Base-by-base conservation (phyloP, 2,113 vertebrate genomes). In the Spermophilus dauricus region DNA sequence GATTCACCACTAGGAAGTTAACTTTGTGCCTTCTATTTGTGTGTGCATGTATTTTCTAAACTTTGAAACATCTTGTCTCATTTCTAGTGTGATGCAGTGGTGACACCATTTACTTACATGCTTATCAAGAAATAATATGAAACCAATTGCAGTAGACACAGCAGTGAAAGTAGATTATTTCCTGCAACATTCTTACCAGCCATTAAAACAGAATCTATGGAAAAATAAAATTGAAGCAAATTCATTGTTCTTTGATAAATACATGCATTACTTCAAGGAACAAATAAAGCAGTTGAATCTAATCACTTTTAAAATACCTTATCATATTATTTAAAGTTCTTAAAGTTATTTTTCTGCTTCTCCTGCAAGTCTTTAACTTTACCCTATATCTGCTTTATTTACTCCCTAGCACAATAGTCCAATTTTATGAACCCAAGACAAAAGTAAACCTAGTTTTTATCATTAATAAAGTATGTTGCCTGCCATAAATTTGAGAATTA, bases 41-140 rank as follows among this genome's bases (percentile, higher is more conserved):
- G 28, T 28, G 1, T 87, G 2, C 7, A 24, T 67, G 34, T 32
- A 7, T 61, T 75, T 88, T 89, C 16, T 51, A 94, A 87, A 75
- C 2, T 4, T n/a, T 39, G 37, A 82, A 85, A 1, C 45, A 30
- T 53, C 28, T 92, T 95, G 67, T 78, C 8, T 69, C 56, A 58
- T 75, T 95, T 96, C 32, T 95, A 82, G 51, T 51, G 45, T 89
- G 82, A 48, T 61, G 34, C 3, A n/a, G 42, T 72, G 18, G 17
- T 95, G 63, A 95, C 4, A 93, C 0, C 2, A 65, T 17, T 72
- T 86, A 96, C 81, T 92, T 81, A 72, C 13, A 96, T 67, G n/a
- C 37, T 95, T 85, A 87, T 95, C 63, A 87, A 84, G 58, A 90
- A 80, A 91, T 92, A 83, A 45, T 20, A 77, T 82, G 61, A 86